Base-by-base conservation (phyloP, 2,797 vertebrate genomes). In the Hemibagrus guttatus region DNA sequence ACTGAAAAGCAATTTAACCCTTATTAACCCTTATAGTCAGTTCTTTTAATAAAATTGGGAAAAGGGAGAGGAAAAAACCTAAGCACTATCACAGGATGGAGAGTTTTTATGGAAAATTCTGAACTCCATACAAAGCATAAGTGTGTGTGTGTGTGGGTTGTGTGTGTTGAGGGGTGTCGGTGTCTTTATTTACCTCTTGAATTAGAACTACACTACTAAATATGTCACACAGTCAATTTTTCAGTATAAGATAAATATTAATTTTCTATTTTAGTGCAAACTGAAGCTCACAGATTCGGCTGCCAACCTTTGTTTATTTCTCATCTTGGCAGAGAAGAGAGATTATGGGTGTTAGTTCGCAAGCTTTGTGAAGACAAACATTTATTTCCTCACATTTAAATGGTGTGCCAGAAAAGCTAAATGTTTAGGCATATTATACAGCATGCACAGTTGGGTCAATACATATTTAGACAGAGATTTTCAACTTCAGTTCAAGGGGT, bases 251-350 rank as follows among this genome's bases (percentile, higher is more conserved):
- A 46, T 63, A 61, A n/a, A n/a, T 46, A 81, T 81, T 61, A 63
- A 46, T 63, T 63, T 81, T 81, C 35, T 81, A 23, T 63, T 81
- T 61, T 61, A 23, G 31, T 42, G 71, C 75, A n/a, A 54, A 49
- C 11, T 12, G 46, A 46, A 42, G 49, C 13, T 79, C 72, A 54
- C 11, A 52, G 81, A 84, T 87, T 86, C 74, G 78, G 56, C 76
- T 87, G 87, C 86, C 87, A 89, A 87, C 64, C 82, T 84, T 66
- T 84, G 83, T 88, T 87, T 86, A 86, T 87, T 87, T 81, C 87
- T 84, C 31, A n/a, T 72, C 86, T 86, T 90, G 89, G 86, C 84
- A 86, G 69, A 89, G 56, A 81, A 64, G 21, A 71, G 49, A 84
- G 86, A 82, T 90, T 84, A 82, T 64, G 12, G 58, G 49, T 82